Evolutionary conservation across 2,888 invertebrate genomes (phyloP), one percentile per base, ranked within the genome.

Genomic region (Diabrotica balteata): DNA sequence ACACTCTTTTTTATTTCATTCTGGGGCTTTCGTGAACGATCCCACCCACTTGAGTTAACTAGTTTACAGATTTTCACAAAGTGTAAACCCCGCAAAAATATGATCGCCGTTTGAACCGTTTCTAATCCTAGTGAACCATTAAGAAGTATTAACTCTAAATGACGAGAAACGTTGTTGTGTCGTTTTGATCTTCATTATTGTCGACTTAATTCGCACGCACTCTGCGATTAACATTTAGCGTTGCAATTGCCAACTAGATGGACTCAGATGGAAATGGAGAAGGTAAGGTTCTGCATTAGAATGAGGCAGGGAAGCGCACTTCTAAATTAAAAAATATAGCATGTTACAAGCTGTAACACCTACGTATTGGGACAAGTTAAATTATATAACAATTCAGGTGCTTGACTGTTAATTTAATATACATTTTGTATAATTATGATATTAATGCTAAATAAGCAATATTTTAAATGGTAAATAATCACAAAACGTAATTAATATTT

Each of bases 181-280:
- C 80, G 79, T 81, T 82, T 80, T 79, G 78, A 80, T 80, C 80
- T 80, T 80, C 80, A 80, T 82, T 82, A 82, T 81, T 79, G 78
- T 75, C 73, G 73, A 72, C 76, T 80, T 78, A 81, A 81, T 82
- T 83, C 80, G 79, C 82, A 83, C 82, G 83, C 83, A 83, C 80
- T 81, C 78, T 74, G 75, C 79, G 80, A 80, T 80, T 78, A 80
- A 79, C 79, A 76, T 80, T 80, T 79, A 78, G 79, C 75, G 73
- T 76, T 78, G 78, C 78, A 79, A 80, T 78, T 79, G 78, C 76
- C 70, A 70, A 67, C 66, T 73, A 63, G 72, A 68, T 63, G 65
- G 66, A 59, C 47, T 47, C 47, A 50, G 53, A 62, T 22, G 44
- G 43, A 47, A 46, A 57, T 50, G 49, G 17, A 11, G 54, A 62